These are phyloP conservation scores for Camelus bactrianus DNA, from an alignment of 2,113 vertebrate genomes.

Conservation along the genomic window DNA sequence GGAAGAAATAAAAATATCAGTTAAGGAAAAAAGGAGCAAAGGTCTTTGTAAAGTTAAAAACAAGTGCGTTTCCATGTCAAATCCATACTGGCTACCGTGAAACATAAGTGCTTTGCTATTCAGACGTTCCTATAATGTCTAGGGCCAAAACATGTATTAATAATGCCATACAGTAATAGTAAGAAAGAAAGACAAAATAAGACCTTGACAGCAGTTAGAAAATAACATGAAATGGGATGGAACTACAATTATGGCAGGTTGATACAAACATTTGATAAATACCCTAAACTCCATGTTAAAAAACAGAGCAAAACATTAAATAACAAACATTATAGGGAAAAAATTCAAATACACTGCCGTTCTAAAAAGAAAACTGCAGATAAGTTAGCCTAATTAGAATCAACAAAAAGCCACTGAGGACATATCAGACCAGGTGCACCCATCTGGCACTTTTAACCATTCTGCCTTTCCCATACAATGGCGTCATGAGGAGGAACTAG, in stretches of 20 bases:
- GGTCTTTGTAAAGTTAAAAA: conserved; percentile 1
- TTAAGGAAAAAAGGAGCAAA: neutral
- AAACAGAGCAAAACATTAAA: neutral
- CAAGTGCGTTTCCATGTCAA: neutral
- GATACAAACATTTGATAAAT: neutral
- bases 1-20: neutral
- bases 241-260: neutral
- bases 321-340: neutral
- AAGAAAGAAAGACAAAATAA: neutral
- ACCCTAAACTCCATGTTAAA: neutral
- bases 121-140: neutral
- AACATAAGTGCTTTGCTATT: neutral
- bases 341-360: neutral
- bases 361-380: neutral
- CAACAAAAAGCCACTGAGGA: neutral
- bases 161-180: neutral
- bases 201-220: neutral
- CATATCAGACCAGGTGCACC: neutral
- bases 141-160: neutral
- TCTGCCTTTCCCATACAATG: neutral
- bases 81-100: neutral
- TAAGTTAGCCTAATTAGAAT: neutral
- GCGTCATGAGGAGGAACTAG: neutral
- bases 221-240: neutral
- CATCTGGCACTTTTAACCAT: neutral